Base-by-base conservation (phyloP, 1,140 invertebrate genomes). In the Meloidogyne floridensis region DNA sequence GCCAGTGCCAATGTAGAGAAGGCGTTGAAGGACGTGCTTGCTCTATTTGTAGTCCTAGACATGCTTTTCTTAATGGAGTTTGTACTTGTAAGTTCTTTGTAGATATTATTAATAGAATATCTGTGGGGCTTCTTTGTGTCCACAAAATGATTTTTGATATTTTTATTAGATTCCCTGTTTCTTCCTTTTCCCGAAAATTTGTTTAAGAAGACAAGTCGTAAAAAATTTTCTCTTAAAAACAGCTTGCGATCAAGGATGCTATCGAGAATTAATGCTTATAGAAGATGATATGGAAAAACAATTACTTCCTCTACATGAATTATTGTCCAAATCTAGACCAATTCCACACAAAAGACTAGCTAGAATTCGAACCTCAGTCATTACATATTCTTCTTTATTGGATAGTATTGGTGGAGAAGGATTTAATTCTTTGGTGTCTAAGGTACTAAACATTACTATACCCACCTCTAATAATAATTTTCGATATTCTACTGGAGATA, bases 221-320 rank as follows among this genome's bases (percentile, higher is more conserved):
- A 56, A 32, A n/a, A 47, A 2, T 20, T 71, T 13, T 65, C 43
- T 13, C 65, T 81, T 43, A 77, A 85, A 32, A 6, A 47, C 7
- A 47, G 78, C 94, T 20, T 98, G 96, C 90, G 92, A 94, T 85
- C 95, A 96, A 88, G 95, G 95, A 75, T 98, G 97, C 87, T 95
- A 95, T 2, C 93, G 94, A 80, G 92, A 94, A 0, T 91, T 98
- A 4, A 92, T 98, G 76, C 92, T 94, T 83, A 93, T 94, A 51
- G 89, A 95, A 2, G 93, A 94, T 81, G 74, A 91, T 0, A 90
- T 95, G 79, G 92, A 92, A 0, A 84, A 91, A 70, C 91, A 81
- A 91, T 93, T 74, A 89, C 92, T 71, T 91, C 54, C 75, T 13
- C 92, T 76, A 91, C 93, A 86, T 90, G 77, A 10, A 42, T 89